Conservation (phyloP, 2,113 vertebrate species). For the Asarcornis scutulata region DNA sequence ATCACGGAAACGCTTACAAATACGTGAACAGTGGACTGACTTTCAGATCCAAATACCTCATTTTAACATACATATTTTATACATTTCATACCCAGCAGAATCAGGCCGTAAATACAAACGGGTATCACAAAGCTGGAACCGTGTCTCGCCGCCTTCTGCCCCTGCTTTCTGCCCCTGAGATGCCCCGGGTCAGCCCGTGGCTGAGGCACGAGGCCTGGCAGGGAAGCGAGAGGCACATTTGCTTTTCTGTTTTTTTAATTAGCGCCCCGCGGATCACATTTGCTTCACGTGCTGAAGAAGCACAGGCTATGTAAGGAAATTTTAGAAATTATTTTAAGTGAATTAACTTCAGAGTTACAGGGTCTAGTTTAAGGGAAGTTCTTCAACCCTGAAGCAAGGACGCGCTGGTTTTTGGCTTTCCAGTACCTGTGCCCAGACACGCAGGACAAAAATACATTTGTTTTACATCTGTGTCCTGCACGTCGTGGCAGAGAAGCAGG, state of each 20-base stretch:
- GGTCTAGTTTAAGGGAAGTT: neutral
- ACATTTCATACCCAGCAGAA: neutral
- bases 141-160: neutral
- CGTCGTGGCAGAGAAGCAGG: neutral
- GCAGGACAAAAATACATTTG: neutral
- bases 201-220: accelerated
- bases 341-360: neutral
- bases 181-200: neutral
- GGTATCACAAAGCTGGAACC: neutral
- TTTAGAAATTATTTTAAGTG: neutral
- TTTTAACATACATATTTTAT: conserved; percentile 35
- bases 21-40: neutral
- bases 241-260: neutral
- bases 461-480: neutral
- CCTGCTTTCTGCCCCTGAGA: neutral
- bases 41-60: neutral
- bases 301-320: accelerated
- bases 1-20: neutral
- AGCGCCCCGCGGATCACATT: neutral
- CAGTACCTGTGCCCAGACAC: neutral
- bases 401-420: neutral
- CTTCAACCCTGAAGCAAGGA: neutral
- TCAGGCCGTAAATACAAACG: neutral
- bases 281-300: neutral
- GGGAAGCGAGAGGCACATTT: neutral